phyloP scores from a whole-genome alignment of 1,140 invertebrate species.

The Anastrepha ludens region DNA sequence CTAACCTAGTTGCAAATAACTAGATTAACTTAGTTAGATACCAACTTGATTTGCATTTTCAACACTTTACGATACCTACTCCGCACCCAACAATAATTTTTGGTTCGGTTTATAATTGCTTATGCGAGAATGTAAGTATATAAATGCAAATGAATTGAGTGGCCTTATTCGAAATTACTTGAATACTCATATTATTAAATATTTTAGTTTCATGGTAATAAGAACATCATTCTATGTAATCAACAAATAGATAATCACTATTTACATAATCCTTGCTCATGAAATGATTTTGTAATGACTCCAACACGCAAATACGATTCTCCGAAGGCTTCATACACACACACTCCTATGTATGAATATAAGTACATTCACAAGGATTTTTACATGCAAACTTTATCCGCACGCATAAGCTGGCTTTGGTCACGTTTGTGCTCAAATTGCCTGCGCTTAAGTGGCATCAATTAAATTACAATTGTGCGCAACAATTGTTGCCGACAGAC shows the following conservation, averaged over 20 bases:
- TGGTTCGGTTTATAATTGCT: too few species aligned
- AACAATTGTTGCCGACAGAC: slow-evolving; percentile 16
- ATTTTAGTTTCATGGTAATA: neutral
- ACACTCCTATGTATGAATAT: too few species aligned
- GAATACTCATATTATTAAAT: too few species aligned
- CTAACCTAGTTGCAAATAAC: neutral
- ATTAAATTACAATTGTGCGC: slow-evolving; percentile 47
- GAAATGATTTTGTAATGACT: slow-evolving; percentile 12
- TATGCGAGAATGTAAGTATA: too few species aligned
- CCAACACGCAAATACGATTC: neutral
- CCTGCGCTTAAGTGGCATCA: slow-evolving; percentile 42
- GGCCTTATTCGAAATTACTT: too few species aligned
- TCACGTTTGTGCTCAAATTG: slow-evolving; percentile 23
- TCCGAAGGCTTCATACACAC: neutral
- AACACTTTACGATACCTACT: too few species aligned
- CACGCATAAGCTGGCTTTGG: slow-evolving; percentile 1
- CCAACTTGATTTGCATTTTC: too few species aligned
- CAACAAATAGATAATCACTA: neutral
- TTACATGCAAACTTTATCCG: neutral
- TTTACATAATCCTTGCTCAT: neutral
- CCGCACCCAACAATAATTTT: too few species aligned
- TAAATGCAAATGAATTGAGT: too few species aligned
- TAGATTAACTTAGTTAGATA: too few species aligned
- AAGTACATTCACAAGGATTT: neutral
- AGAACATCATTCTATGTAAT: neutral